Evolutionary conservation across 2,113 vertebrate genomes (phyloP), one percentile per base, ranked within the genome.

Genomic region (Mugil cephalus): DNA sequence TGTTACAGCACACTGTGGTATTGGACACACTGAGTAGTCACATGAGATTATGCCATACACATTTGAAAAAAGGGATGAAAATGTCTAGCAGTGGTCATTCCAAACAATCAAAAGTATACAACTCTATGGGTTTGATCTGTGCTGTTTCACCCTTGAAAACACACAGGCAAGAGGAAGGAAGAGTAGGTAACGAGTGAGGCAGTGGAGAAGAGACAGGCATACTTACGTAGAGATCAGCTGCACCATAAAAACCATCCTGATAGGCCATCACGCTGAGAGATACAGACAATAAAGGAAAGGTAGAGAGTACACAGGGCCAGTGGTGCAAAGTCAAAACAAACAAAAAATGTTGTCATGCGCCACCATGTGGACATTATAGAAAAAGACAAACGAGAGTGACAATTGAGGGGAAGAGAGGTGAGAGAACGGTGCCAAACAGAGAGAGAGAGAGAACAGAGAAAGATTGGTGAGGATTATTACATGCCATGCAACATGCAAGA

Each of bases 211-310:
- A 79, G 79, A 77, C 74, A 74, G 55, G 62, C 45, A 84, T 94
- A 95, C 94, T 95, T 93, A 95, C 94, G 88, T 95, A 95, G 84
- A 95, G 92, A 71, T 95, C 94, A 62, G 93, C 94, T n/a, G 94
- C 93, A 89, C 94, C 69, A 87, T 95, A 95, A 93, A 95, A 95
- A 72, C 94, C 94, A 90, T 95, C 94, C 90, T 94, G 94, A 93
- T 95, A 95, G 83, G 91, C 91, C 93, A 95, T 95, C 92, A 95
- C 92, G 69, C 94, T 94, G 88, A 91, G 89, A 91, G 84, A 85
- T 79, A 69, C 79, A 77, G 85, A 72, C 47, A 34, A 74, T 54
- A 69, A 54, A 53, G 56, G 76, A 61, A 56, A 76, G 59, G 61
- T 7, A 68, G 54, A 62, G 47, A 73, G 51, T 15, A 69, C 39